These are phyloP conservation scores for Caenorhabditis sp. DNA, from an alignment of 2,888 invertebrate genomes.

Conservation along the genomic window DNA sequence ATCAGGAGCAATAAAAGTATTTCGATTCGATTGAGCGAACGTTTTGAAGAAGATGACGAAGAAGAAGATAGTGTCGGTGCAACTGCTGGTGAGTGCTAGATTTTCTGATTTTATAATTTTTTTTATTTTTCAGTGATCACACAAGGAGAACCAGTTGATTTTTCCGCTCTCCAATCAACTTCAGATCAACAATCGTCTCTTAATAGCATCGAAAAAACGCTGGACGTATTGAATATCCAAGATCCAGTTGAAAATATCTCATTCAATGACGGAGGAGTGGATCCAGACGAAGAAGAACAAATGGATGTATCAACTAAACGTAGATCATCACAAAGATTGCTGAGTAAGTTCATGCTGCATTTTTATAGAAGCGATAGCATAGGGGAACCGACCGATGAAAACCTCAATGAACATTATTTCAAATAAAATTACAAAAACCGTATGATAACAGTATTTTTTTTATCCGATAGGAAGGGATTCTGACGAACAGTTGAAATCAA, in stretches of 20 bases:
- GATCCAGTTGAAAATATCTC: background rate
- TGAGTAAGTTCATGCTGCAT: background rate
- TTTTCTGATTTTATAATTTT: no score
- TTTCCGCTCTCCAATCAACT: background rate
- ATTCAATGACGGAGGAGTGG: background rate
- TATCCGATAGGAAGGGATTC: no score
- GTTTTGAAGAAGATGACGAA: background rate
- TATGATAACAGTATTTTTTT: no score
- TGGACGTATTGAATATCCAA: background rate
- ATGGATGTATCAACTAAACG: background rate
- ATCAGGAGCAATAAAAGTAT: background rate
- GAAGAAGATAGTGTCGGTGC: conserved; percentile 16
- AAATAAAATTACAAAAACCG: no score
- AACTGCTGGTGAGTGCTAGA: conserved; percentile 20
- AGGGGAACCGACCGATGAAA: no score
- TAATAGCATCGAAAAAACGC: background rate
- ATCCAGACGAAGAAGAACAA: background rate
- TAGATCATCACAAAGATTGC: background rate
- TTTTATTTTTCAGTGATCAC: background rate
- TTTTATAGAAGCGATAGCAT: no score
- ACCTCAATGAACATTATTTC: no score
- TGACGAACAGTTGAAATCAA: no score
- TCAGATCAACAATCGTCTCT: background rate
- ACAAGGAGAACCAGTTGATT: background rate
- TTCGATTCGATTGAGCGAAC: background rate